phyloP scores from a whole-genome alignment of 2,888 invertebrate species.

The Corythucha ciliata region DNA sequence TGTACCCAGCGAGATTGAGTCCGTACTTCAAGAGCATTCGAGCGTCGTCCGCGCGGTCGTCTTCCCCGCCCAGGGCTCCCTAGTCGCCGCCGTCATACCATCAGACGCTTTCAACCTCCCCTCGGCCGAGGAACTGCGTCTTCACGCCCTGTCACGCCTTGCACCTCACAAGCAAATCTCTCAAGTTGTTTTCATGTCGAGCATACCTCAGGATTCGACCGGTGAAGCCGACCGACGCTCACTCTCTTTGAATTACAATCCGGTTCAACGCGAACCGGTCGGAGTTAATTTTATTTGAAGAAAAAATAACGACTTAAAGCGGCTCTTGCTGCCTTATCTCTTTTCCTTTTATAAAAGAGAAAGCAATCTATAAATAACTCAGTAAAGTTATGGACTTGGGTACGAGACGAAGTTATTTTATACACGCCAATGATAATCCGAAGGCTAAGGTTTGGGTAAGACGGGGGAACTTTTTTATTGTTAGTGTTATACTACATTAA shows the following conservation, averaged over 20 bases:
- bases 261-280: slow-evolving; percentile 14
- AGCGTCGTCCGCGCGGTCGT: slow-evolving; percentile 72
- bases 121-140: slow-evolving; percentile 49
- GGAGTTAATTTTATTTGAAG: slow-evolving; percentile 17
- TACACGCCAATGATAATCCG: too few relatives aligned
- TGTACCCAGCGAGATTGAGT: slow-evolving; percentile 47
- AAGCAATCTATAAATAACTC: too few relatives aligned
- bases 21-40: slow-evolving; percentile 69
- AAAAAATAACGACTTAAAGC: too few relatives aligned
- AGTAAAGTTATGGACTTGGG: too few relatives aligned
- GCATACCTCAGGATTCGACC: slow-evolving; percentile 19
- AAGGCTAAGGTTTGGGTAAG: too few relatives aligned
- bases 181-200: slow-evolving; percentile 24
- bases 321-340: too few relatives aligned
- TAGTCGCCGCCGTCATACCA: slow-evolving; percentile 65
- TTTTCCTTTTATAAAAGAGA: too few relatives aligned
- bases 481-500: too few relatives aligned
- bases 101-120: slow-evolving; percentile 48
- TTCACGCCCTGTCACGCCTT: slow-evolving; percentile 44
- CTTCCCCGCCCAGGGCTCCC: slow-evolving; percentile 59
- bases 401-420: too few relatives aligned
- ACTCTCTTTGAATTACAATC: slow-evolving; percentile 18
- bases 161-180: slow-evolving; percentile 57
- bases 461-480: too few relatives aligned
- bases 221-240: slow-evolving; percentile 22